These are phyloP conservation scores for Tachysurus vachellii DNA, from an alignment of 2,113 vertebrate genomes.

Conservation along the genomic window DNA sequence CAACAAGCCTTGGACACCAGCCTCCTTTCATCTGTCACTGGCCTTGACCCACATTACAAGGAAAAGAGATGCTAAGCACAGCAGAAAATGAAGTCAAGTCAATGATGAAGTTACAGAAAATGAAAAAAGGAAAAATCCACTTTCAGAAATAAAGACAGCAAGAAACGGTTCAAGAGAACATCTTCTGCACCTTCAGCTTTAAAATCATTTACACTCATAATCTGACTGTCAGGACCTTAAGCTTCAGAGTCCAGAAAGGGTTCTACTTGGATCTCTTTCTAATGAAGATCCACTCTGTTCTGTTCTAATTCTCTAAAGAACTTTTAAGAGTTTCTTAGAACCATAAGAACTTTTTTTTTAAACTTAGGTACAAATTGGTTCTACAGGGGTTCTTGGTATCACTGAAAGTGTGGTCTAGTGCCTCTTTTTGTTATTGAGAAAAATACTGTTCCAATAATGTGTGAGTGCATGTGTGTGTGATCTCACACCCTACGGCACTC, in stretches of 20 bases:
- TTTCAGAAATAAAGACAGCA: not conserved
- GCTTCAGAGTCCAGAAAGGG: not conserved
- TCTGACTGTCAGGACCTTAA: not conserved
- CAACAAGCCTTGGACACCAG: not conserved
- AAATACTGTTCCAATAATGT: not conserved
- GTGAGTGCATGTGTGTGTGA: not conserved
- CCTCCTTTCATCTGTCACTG: not conserved
- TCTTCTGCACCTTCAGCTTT: not conserved
- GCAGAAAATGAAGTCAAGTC: not conserved
- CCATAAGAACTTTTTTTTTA: not conserved
- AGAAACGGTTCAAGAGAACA: too few relatives aligned
- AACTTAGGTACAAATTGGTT: not conserved
- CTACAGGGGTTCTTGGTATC: not conserved
- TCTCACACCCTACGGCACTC: slow-evolving; percentile 17
- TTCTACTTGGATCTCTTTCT: not conserved
- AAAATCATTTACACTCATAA: not conserved
- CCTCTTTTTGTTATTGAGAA: not conserved
- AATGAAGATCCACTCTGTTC: not conserved
- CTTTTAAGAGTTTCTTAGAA: not conserved
- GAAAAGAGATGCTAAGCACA: not conserved
- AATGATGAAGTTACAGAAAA: not conserved
- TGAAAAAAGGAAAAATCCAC: not conserved
- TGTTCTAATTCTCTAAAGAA: too few relatives aligned
- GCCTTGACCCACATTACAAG: slow-evolving; percentile 10
- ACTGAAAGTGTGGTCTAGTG: not conserved